Evolutionary conservation across 2,797 vertebrate species (phyloP).

Genomic region (Stomatorhinus walkeri): DNA sequence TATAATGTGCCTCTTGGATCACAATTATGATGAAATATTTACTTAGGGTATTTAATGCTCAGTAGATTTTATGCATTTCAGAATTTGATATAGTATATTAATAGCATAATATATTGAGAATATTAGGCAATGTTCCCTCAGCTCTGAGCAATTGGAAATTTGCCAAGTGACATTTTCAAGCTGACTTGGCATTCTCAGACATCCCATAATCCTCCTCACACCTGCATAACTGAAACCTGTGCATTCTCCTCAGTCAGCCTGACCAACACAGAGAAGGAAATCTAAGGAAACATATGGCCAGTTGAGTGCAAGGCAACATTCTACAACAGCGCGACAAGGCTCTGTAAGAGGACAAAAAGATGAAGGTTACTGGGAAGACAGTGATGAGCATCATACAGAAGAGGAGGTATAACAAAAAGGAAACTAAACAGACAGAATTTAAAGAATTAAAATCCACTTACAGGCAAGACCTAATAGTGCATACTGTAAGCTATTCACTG

Average conservation of each 20-base stretch:
- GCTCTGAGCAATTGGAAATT: not conserved
- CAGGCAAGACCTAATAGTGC: not conserved
- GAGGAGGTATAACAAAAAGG: not conserved
- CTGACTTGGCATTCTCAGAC: not conserved
- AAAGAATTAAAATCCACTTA: not conserved
- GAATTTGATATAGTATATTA: not conserved
- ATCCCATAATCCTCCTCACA: not conserved
- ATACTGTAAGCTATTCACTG: not conserved
- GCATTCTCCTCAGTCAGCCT: constrained; percentile 84
- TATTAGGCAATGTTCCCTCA: not conserved
- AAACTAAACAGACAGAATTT: not conserved
- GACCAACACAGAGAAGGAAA: constrained; percentile 79
- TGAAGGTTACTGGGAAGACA: not conserved
- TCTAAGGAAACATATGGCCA: constrained; percentile 42
- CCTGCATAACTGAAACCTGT: constrained; percentile 1
- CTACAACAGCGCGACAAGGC: not conserved
- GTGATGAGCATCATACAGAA: not conserved
- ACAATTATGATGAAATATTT: not conserved
- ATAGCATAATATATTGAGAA: not conserved
- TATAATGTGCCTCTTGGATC: not conserved
- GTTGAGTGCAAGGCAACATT: constrained; percentile 51
- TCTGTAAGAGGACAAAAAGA: not conserved
- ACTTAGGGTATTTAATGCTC: not conserved
- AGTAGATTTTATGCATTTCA: not conserved
- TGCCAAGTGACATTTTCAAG: not conserved